These are phyloP conservation scores for Brachyptera risi DNA, from an alignment of 2,888 invertebrate genomes.

Conservation along the genomic window DNA sequence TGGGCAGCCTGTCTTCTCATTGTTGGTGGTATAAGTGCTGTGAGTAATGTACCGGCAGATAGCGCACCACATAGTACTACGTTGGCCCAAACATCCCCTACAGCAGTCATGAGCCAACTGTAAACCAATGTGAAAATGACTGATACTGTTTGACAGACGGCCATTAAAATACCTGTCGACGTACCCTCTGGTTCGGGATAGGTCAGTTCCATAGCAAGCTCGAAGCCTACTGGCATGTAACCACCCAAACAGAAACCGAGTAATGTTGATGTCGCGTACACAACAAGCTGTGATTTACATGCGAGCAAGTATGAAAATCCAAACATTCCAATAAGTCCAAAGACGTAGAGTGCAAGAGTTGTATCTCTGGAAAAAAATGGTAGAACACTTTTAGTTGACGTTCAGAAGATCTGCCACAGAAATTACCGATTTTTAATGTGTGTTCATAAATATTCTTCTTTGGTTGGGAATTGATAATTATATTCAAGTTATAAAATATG, in stretches of 20 bases:
- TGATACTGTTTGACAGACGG: conserved; percentile 41
- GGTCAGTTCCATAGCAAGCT: conserved; percentile 58
- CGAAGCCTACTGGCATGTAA: conserved; percentile 58
- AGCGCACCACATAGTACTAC: conserved; percentile 46
- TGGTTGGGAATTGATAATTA: too few species aligned
- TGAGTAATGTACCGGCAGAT: conserved; percentile 48
- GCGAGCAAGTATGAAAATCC: conserved; percentile 85
- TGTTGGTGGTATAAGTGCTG: conserved; percentile 69
- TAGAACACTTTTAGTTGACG: too few species aligned
- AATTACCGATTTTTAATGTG: too few species aligned
- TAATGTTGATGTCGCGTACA: conserved; percentile 79
- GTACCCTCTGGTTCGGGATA: conserved; percentile 58
- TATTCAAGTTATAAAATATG: too few species aligned
- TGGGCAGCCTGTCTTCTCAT: conserved; percentile 72
- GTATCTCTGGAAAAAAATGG: conserved; percentile 65
- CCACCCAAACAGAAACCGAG: conserved; percentile 79
- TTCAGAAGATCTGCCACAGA: too few species aligned
- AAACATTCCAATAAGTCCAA: conserved; percentile 88
- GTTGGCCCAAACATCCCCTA: conserved; percentile 45
- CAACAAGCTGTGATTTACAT: conserved; percentile 68
- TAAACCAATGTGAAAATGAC: conserved; percentile 10
- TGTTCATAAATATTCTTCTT: too few species aligned
- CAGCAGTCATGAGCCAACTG: conserved; percentile 11
- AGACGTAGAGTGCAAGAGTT: conserved; percentile 82
- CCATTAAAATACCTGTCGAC: conserved; percentile 54